Evolutionary conservation across 1,140 invertebrate genomes (phyloP).

Genomic region (fruit fly (Drosophila melanogaster)): Release_6_plus_ISO1_MT NC_004354.4:10122001-10122500

Average conservation of each 20-base stretch:
- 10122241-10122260: conserved; percentile 2
- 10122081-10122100: conserved; percentile 17
- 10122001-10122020: neutral
- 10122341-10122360: conserved; percentile 36
- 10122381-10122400: conserved; percentile 57
- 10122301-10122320: conserved; percentile 8
- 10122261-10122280: neutral
- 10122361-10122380: conserved; percentile 62
- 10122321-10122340: conserved; percentile 7
- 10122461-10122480: conserved; percentile 72
- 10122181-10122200: conserved; percentile 51
- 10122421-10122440: conserved; percentile 51
- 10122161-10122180: conserved; percentile 69
- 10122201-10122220: conserved; percentile 77
- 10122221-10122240: conserved; percentile 47
- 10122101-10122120: neutral
- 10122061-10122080: conserved; percentile 23
- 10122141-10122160: conserved; percentile 66
- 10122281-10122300: neutral
- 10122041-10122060: conserved; percentile 16
- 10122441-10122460: conserved; percentile 36
- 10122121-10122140: conserved; percentile 56
- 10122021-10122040: neutral
- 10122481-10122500: conserved; percentile 73
- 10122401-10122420: conserved; percentile 60